Percentiles rank a stretch among this genome's conserved stretches.
Conservation (phyloP, 2,113 vertebrate species). For the Polypterus senegalus region DNA sequence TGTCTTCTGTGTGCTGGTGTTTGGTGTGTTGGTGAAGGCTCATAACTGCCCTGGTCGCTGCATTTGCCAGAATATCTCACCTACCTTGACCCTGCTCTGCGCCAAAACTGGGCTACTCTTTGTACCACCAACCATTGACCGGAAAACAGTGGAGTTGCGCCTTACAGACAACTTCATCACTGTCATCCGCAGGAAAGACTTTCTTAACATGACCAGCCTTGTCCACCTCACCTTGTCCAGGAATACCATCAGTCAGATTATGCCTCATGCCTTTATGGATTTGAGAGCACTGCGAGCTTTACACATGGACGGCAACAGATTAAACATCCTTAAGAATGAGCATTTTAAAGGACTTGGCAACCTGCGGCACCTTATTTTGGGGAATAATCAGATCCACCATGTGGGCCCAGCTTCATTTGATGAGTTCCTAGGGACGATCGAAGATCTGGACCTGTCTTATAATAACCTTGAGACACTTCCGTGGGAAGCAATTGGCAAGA, state of each 20-base stretch:
- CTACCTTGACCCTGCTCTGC: slow-evolving; percentile 81
- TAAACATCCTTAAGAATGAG: slow-evolving; percentile 61
- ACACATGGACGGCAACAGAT: slow-evolving; percentile 81
- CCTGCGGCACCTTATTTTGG: slow-evolving; percentile 80
- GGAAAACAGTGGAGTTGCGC: slow-evolving; percentile 80
- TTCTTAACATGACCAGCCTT: slow-evolving; percentile 88
- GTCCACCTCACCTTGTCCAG: slow-evolving; percentile 87
- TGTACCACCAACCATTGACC: slow-evolving; percentile 77
- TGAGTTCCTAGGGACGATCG: slow-evolving; percentile 78
- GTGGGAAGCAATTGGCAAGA: slow-evolving; percentile 78
- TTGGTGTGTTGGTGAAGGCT: slow-evolving; percentile 55
- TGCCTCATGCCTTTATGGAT: slow-evolving; percentile 68
- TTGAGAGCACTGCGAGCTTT: slow-evolving; percentile 71
- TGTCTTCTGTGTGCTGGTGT: slow-evolving; percentile 66
- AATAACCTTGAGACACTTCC: slow-evolving; percentile 78
- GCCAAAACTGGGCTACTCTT: slow-evolving; percentile 84
- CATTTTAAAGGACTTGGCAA: slow-evolving; percentile 75
- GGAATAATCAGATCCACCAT: slow-evolving; percentile 81
- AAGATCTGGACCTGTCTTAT: slow-evolving; percentile 86
- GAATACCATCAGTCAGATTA: slow-evolving; percentile 83
- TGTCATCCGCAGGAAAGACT: slow-evolving; percentile 70
- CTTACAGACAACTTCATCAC: slow-evolving; percentile 92
- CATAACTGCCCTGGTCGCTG: slow-evolving; percentile 77
- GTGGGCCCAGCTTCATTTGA: slow-evolving; percentile 68
- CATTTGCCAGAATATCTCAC: slow-evolving; percentile 84